Base-by-base conservation (phyloP, 2,888 invertebrate genomes). In the Parnassius mnemosyne region DNA sequence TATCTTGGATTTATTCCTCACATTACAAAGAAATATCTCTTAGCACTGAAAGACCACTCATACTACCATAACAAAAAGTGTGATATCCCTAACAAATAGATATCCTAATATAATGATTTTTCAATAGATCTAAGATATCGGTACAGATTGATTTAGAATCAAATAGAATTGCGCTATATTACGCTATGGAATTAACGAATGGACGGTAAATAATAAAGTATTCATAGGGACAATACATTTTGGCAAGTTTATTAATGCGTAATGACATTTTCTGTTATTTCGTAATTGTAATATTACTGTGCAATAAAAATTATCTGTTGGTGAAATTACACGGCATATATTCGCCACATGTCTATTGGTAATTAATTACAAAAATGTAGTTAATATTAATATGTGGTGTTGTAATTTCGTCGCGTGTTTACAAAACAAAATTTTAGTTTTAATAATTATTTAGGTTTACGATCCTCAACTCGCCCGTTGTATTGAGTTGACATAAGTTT, bases 401-500 rank as follows among this genome's bases (percentile, higher is more conserved):
- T 49, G 16, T 51, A 58, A 51, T 43, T 43, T 58, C 20, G 44
- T 47, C 52, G 20, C 44, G 52, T 57, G 42, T 34, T 51, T 46
- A 16, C 10, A 16, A 11, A 42, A 13, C 53, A 47, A 46, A 46
- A n/a, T 20, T 47, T 47, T 54, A 10, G 41, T 44, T 49, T 52
- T 52, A 51, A 61, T 34, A 34, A 57, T 53, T 25, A 12, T 47
- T 59, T 61, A 46, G 47, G 54, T 43, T 25, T 54, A 54, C n/a
- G 16, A 44, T 11, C 44, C 43, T 12, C 53, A 13, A 16, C 49
- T 47, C 41, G 25, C 42, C 42, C 51, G 44, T 47, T 42, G 46
- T 57, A 70, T 73, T 76, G 78, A 77, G 81, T 82, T 81, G 80
- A 81, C 79, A 76, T 73, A 85, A 82, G 74, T 84, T 84, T 83